A percentile compares a stretch with the other conserved stretches of the same genome.
Conservation (phyloP, 2,797 vertebrate species). For the Enteromius argenteus region DNA sequence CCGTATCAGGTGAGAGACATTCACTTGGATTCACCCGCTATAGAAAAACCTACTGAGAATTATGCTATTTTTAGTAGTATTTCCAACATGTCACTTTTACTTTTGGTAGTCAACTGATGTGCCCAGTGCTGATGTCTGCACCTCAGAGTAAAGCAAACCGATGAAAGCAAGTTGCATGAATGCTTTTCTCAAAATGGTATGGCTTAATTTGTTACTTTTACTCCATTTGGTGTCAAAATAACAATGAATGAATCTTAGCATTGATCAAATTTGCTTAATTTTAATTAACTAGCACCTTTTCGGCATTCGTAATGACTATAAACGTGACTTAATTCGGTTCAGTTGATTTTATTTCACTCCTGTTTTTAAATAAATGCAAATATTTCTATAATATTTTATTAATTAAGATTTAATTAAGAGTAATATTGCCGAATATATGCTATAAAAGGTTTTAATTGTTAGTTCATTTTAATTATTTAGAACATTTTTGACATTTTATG, state of each 20-base stretch:
- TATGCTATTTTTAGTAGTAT: neutral
- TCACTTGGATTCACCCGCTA: neutral
- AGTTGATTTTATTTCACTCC: neutral
- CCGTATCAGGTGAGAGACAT: slow-evolving; percentile 2
- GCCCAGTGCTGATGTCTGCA: neutral
- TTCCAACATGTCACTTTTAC: neutral
- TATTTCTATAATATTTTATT: neutral
- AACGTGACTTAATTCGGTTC: neutral
- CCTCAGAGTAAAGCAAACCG: neutral
- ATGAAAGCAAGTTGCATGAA: neutral
- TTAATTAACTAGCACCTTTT: neutral
- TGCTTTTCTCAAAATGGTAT: neutral
- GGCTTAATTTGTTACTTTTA: neutral
- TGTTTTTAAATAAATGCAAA: neutral
- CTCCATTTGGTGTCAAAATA: neutral
- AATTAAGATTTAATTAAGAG: neutral
- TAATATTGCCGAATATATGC: neutral
- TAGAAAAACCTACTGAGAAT: neutral
- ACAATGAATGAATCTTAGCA: neutral
- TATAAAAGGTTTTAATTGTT: neutral
- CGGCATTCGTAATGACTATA: neutral
- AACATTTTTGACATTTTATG: neutral
- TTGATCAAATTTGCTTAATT: neutral
- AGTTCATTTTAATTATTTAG: neutral
- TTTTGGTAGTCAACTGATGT: neutral